Evolutionary conservation across 1,140 invertebrate species (phyloP).

Genomic region (Cydia strobilella): DNA sequence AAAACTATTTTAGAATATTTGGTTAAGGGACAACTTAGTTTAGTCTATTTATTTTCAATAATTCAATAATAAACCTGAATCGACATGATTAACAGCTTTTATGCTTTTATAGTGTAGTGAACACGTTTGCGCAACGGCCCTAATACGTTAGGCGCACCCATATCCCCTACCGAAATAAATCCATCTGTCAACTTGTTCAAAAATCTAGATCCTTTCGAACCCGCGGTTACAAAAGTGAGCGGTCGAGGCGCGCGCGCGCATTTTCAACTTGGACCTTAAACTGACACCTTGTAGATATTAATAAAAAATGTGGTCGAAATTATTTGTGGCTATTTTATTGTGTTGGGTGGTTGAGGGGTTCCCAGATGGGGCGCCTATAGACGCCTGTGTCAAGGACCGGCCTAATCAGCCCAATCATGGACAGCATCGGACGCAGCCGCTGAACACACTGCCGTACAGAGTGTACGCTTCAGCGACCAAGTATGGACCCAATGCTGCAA

Average conservation of each 20-base stretch:
- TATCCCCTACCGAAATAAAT: slow-evolving; percentile 50
- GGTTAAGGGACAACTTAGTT: slow-evolving; percentile 6
- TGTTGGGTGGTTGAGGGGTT: slow-evolving; percentile 75
- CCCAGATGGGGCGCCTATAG: slow-evolving; percentile 88
- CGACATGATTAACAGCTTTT: slow-evolving; percentile 9
- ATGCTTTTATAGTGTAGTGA: background rate
- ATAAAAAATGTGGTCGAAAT: slow-evolving; percentile 51
- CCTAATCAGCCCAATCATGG: slow-evolving; percentile 89
- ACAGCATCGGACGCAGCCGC: slow-evolving; percentile 82
- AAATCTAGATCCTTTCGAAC: slow-evolving; percentile 72
- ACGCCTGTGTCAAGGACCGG: slow-evolving; percentile 86
- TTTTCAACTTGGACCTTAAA: slow-evolving; percentile 50
- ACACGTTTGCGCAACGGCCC: slow-evolving; percentile 39
- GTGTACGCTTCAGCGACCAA: slow-evolving; percentile 82
- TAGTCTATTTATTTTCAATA: slow-evolving; percentile 16
- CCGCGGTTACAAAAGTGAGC: slow-evolving; percentile 69
- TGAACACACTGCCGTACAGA: slow-evolving; percentile 83
- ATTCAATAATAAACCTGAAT: background rate
- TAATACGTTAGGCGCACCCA: slow-evolving; percentile 41
- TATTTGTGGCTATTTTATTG: slow-evolving; percentile 50
- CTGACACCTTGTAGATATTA: slow-evolving; percentile 13
- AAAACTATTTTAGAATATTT: background rate
- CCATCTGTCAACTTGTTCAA: slow-evolving; percentile 58
- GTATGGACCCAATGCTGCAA: slow-evolving; percentile 84
- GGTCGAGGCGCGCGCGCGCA: slow-evolving; percentile 50